Percentiles rank a stretch among this genome's conserved stretches.
Conservation (phyloP, 2,888 invertebrate genomes). For the Proisotoma minuta region DNA sequence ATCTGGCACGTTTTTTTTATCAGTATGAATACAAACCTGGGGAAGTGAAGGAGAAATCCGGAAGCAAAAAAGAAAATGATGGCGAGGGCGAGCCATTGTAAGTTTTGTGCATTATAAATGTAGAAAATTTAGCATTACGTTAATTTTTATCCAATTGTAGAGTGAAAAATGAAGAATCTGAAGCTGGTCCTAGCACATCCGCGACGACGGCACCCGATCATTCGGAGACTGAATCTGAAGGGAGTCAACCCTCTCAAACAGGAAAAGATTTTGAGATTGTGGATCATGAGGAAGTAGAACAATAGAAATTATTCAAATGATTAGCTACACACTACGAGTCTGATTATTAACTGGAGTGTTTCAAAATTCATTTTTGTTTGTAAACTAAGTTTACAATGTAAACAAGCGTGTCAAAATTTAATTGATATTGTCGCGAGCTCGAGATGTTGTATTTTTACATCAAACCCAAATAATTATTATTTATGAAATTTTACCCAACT, state of each 20-base stretch:
- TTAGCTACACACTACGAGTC: background rate
- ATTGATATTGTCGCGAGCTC: too few species aligned
- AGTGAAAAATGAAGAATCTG: constrained; percentile 1
- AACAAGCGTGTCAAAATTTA: too few species aligned
- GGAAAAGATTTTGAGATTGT: constrained; percentile 85
- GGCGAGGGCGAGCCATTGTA: constrained; percentile 41
- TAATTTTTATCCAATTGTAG: background rate
- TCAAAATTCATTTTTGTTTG: too few species aligned
- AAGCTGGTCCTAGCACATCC: background rate
- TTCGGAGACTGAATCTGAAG: constrained; percentile 75
- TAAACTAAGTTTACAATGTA: background rate
- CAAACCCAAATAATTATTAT: too few species aligned
- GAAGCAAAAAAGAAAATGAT: constrained; percentile 62
- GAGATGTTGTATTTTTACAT: too few species aligned
- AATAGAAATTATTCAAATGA: constrained; percentile 35
- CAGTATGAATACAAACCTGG: constrained; percentile 76
- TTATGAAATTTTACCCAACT: too few species aligned
- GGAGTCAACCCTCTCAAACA: constrained; percentile 71
- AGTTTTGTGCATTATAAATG: background rate
- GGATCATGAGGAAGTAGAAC: constrained; percentile 56
- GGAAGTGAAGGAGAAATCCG: constrained; percentile 53
- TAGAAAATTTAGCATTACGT: background rate
- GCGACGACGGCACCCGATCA: constrained; percentile 49
- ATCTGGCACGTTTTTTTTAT: constrained; percentile 10
- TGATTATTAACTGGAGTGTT: constrained; percentile 7